Evolutionary conservation across 2,888 invertebrate species (phyloP).

Genomic region (Ophraella communa): DNA sequence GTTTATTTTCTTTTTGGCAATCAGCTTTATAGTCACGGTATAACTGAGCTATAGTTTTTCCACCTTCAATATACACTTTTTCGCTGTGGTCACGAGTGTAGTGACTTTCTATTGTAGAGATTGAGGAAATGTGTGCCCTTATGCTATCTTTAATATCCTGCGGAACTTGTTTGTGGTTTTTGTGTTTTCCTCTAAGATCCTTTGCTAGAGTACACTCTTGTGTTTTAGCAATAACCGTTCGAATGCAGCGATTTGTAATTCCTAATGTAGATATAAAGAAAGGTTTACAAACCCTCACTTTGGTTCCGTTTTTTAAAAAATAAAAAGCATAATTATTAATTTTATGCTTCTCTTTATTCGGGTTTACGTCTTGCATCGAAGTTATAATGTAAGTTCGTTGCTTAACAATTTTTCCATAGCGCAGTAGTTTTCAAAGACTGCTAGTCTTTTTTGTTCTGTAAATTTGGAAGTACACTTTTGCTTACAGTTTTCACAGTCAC

Average conservation of each 20-base stretch:
- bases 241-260: slow-evolving; percentile 24
- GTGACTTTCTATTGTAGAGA: slow-evolving; percentile 12
- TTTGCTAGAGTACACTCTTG: neutral
- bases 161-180: neutral
- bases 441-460: too few species aligned
- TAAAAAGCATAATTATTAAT: too few species aligned
- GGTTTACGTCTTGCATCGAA: too few species aligned
- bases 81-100: slow-evolving; percentile 4
- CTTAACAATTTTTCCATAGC: too few species aligned
- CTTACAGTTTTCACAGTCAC: too few species aligned
- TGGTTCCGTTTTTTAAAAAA: slow-evolving; percentile 8
- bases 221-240: slow-evolving; percentile 10
- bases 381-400: too few species aligned
- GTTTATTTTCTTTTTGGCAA: too few species aligned
- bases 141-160: neutral
- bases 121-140: slow-evolving; percentile 8
- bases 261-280: slow-evolving; percentile 23
- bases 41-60: slow-evolving; percentile 7
- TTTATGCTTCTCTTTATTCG: too few species aligned
- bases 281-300: slow-evolving; percentile 21
- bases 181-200: neutral
- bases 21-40: too few species aligned
- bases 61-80: slow-evolving; percentile 15
- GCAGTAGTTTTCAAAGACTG: too few species aligned
- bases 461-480: too few species aligned